Evolutionary conservation across 2,888 invertebrate species (phyloP), one percentile per base, ranked within the genome.

Genomic region (Cenopis cana): DNA sequence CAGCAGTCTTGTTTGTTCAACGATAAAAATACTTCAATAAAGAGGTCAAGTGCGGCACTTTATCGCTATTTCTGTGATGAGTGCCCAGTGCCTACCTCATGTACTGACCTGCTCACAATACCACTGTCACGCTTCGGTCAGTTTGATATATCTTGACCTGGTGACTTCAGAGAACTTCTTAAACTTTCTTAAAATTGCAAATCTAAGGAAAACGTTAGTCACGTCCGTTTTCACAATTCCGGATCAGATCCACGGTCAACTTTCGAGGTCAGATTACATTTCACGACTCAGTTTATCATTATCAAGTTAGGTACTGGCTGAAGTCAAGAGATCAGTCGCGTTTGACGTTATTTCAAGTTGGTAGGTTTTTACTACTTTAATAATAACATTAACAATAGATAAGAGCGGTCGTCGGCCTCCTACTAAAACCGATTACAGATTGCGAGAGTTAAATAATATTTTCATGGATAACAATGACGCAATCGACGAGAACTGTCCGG

Each of bases 11-110:
- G 78, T 80, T 83, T 84, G 83, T 82, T 85, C 76, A 78, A 73
- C 77, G 82, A 85, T 86, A 84, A 85, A 86, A 85, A 78, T 82
- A 81, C 80, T 78, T 81, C 79, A 82, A 83, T 85, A 87, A 86
- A 88, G 85, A 83, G 89, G 89, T 88, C 88, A 89, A 89, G 87
- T 82, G 85, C 85, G 81, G 74, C 74, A 76, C 80, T 85, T 83
- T 84, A 85, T 84, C 62, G 67, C 62, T 36, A 64, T 66, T 73
- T 62, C 78, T 77, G 70, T 65, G 79, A 46, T 49, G 46, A 60
- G 60, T 60, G 24, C 18, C 76, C 84, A 81, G 83, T 83, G 79
- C 82, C 81, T 79, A 76, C 62, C 69, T 69, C 61, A 81, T 85
- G 80, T 82, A 86, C 85, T 85, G 86, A 83, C 85, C 86, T 83